Evolutionary conservation across 2,888 invertebrate species (phyloP).

Genomic region (Caenorhabditis panamensis): DNA sequence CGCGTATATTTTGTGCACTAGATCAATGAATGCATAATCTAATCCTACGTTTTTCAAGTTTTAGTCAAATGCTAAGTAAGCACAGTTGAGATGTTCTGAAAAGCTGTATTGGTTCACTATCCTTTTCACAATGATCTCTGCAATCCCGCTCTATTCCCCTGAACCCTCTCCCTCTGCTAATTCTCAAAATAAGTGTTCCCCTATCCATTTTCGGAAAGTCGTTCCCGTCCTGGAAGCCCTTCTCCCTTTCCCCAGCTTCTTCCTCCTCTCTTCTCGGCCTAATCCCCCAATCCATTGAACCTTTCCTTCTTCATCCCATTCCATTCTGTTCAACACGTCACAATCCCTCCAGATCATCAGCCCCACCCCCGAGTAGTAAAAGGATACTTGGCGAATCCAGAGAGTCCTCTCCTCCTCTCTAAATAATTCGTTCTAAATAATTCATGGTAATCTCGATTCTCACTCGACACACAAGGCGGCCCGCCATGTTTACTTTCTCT

Average conservation of each 20-base stretch:
- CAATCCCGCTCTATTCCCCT: neutral
- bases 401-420: conserved; percentile 3
- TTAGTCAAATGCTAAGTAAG: too few relatives aligned
- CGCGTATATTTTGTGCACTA: too few relatives aligned
- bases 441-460: conserved; percentile 59
- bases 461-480: neutral
- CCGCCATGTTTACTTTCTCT: conserved; percentile 47
- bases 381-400: neutral
- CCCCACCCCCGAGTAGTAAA: neutral
- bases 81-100: too few relatives aligned
- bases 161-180: neutral
- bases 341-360: conserved; percentile 31
- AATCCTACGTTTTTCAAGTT: too few relatives aligned
- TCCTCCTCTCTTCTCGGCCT: conserved; percentile 6
- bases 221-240: conserved; percentile 10
- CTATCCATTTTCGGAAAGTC: conserved; percentile 17
- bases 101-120: too few relatives aligned
- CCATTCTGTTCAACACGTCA: neutral
- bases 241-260: neutral
- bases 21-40: too few relatives aligned
- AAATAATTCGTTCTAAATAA: conserved; percentile 61
- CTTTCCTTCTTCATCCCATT: conserved; percentile 8
- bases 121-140: neutral
- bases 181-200: conserved; percentile 10
- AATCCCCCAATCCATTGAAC: conserved; percentile 22